Evolutionary conservation across 1,140 invertebrate species (phyloP), one percentile per base, ranked within the genome.

Genomic region (Phthorimaea operculella): DNA sequence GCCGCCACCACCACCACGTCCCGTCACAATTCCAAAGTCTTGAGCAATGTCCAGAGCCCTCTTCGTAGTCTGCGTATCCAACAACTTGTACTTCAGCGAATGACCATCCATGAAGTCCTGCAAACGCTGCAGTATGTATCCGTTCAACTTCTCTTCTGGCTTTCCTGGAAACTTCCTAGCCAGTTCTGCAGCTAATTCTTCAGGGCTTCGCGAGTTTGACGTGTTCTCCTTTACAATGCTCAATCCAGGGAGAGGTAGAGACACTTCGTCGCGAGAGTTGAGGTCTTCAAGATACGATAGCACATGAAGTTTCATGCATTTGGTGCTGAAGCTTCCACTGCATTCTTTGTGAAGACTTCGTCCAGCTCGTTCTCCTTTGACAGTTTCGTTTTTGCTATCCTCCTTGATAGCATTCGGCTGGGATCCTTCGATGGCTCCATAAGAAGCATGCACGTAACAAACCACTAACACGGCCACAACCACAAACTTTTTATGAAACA

Each of bases 301-400:
- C 28, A 92, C 88, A 60, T 93, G 92, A 34, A 95, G 82, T 72
- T 94, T 94, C 1, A 94, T 76, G 70, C 93, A 95, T 66, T 91
- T 92, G 14, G 89, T 86, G 79, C 90, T 93, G 53, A 85, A 51
- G 34, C 67, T 68, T 16, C 62, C 66, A 17, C 63, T 76, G 51
- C 82, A 85, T 66, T 85, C 82, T 54, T 81, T 85, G 15, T 81
- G 65, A 9, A 84, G 54, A 0, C 72, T 1, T 50, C 79, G 68
- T 12, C 76, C 77, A 14, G 68, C 60, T 44, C 81, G 57, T 42
- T 81, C 79, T 0, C 67, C 66, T 16, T 33, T 28, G 15, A 62
- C 68, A 0, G 66, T 59, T 7, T 55, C 50, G 52, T 76, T 82
- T 34, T 74, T 76, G 8, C 54, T 50, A 9, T 51, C 50, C 42